Base-by-base conservation (phyloP, 2,888 invertebrate species). In the Beris morrisii region DNA sequence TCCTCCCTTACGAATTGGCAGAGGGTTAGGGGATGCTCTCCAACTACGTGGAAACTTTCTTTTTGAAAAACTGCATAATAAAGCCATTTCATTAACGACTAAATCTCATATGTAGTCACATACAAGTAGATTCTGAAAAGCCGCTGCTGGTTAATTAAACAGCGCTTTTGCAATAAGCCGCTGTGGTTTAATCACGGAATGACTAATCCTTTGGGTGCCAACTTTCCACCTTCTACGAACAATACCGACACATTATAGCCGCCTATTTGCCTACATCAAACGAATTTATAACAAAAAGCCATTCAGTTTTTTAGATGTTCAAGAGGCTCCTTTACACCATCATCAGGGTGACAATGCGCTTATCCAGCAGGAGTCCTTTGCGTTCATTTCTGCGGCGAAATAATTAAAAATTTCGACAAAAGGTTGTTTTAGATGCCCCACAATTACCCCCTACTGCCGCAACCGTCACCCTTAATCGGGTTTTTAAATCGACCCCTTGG, bases 401-500 rank as follows among this genome's bases (percentile, higher is more conserved):
- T 58, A 58, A 58, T 58, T 58, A 58, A 58, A 58, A 58, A 58
- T 28, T 44, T 45, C 3, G 22, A 58, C 45, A 58, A 55, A 58
- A 58, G 57, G 22, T 45, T 58, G 57, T 45, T 58, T 58, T 44
- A 30, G 38, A 38, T 38, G 38, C 9, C 38, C 38, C 38, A 38
- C 38, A 5, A 9, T 38, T 5, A 38, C 38, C 9, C 7, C 38
- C 9, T 38, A 9, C 9, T 28, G 6, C 32, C 7, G 5, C 12
- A 44, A 28, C 30, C 11, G 11, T 4, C 55, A n/a, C 22, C 45
- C 45, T 15, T 44, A 22, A 15, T 15, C 57, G 22, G 22, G 13
- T 9, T 22, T 57, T 44, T 12, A 12, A 57, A 44, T 5, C 15
- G 22, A 5, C 12, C 57, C 57, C 57, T 28, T 58, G 11, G 11